phyloP scores from a whole-genome alignment of 1,140 invertebrate species.

The Limonius californicus region DNA sequence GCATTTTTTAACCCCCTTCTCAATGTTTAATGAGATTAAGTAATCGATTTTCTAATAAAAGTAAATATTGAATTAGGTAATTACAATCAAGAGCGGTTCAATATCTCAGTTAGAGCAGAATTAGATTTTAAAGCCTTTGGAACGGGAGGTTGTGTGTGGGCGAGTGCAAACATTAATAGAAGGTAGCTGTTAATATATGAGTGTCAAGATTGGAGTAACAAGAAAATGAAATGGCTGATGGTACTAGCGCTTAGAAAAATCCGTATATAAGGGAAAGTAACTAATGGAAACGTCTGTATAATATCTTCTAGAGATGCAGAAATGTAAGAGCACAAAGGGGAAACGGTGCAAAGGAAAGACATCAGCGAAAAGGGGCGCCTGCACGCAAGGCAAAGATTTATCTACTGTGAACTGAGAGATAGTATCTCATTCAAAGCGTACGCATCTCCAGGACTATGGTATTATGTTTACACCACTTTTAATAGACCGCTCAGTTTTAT shows the following conservation, averaged over 20 bases:
- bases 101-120: no score
- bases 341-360: not conserved
- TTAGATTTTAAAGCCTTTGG: no score
- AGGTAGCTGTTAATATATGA: no score
- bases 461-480: not conserved
- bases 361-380: not conserved
- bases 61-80: no score
- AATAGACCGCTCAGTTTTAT: not conserved
- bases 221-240: not conserved
- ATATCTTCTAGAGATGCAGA: conserved; percentile 1
- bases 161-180: no score
- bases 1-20: no score
- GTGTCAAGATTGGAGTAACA: not conserved
- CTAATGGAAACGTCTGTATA: conserved; percentile 1
- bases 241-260: not conserved
- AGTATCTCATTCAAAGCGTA: not conserved
- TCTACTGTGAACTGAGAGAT: not conserved
- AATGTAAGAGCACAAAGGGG: not conserved
- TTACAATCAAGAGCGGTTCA: no score
- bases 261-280: not conserved
- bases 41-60: no score
- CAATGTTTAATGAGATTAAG: no score
- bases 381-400: not conserved
- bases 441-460: not conserved
- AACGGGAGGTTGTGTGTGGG: no score